Evolutionary conservation across 2,888 invertebrate genomes (phyloP), one percentile per base, ranked within the genome.

Genomic region (Philereme transversata): DNA sequence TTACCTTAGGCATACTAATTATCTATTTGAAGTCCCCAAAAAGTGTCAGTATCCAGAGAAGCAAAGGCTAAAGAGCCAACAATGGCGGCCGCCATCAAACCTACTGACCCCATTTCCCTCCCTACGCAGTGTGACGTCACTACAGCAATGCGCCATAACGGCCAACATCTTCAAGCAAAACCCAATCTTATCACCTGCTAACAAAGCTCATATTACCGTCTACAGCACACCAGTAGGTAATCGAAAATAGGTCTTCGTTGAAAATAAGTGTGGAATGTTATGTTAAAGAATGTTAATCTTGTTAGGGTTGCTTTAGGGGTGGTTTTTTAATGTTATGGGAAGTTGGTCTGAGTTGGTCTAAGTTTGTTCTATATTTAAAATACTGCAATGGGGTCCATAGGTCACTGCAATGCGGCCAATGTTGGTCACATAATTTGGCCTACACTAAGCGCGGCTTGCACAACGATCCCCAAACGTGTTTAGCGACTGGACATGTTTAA

Each of bases 51-150:
- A 45, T 45, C 45, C n/a, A 60, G 36, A 5, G 34, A 48, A 36
- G 35, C 10, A 22, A 22, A 22, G 36, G 10, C 51, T 7, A 51
- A 51, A 9, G 22, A 38, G 36, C 8, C 38, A 69, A 68, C 61
- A 69, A 68, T 76, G 78, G 74, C 33, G 67, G 66, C 22, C 64
- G 68, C 74, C 75, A 76, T 72, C 72, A 76, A 79, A 79, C 83
- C 85, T 70, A 82, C 74, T 86, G 85, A 83, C 85, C 85, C 22
- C 69, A 84, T 76, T 79, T 84, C 73, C 71, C 72, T 68, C 71
- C 57, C 70, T 85, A 86, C 86, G 86, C 86, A 86, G 83, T 81
- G 69, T 86, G 86, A 86, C 86, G 86, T 86, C 84, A 86, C 71
- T 71, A 71, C 84, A 73, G 82, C 86, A 86, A 66, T 86, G 86